Evolutionary conservation across 2,113 vertebrate genomes (phyloP).

Genomic region (Toxotes chatareus): DNA sequence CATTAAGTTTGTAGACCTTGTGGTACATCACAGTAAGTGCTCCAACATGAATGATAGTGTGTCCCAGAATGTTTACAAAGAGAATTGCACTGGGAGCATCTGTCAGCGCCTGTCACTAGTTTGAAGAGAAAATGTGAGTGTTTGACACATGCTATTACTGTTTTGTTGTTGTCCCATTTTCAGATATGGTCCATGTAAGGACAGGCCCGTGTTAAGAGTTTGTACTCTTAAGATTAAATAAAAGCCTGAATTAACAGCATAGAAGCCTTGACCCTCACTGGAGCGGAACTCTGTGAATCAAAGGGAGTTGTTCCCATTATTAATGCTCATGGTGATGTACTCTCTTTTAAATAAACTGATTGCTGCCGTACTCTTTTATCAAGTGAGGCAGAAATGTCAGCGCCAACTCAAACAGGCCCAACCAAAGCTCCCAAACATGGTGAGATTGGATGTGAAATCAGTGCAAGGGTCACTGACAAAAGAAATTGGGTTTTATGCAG

Average conservation of each 20-base stretch:
- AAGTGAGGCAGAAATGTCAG: conserved; percentile 70
- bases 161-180: conserved; percentile 49
- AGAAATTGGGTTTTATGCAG: conserved; percentile 83
- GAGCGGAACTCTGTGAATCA: conserved; percentile 33
- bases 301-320: neutral
- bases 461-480: conserved; percentile 81
- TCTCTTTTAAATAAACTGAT: conserved; percentile 50
- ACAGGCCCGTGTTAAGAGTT: conserved; percentile 22
- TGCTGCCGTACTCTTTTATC: conserved; percentile 50
- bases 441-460: conserved; percentile 78
- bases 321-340: conserved; percentile 6
- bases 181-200: conserved; percentile 18
- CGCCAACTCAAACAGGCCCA: conserved; percentile 64
- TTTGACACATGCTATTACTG: conserved; percentile 76
- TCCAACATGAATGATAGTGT: conserved; percentile 36
- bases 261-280: conserved; percentile 8
- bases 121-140: conserved; percentile 60
- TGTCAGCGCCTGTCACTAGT: conserved; percentile 73
- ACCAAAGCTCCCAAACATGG: conserved; percentile 58
- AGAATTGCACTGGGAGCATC: conserved; percentile 71
- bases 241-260: conserved; percentile 29
- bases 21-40: conserved; percentile 38
- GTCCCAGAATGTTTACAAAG: conserved; percentile 71
- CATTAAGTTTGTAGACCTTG: conserved; percentile 47
- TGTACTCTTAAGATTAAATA: conserved; percentile 29